Evolutionary conservation across 2,113 vertebrate species (phyloP).

Genomic region (Argyrosomus japonicus): DNA sequence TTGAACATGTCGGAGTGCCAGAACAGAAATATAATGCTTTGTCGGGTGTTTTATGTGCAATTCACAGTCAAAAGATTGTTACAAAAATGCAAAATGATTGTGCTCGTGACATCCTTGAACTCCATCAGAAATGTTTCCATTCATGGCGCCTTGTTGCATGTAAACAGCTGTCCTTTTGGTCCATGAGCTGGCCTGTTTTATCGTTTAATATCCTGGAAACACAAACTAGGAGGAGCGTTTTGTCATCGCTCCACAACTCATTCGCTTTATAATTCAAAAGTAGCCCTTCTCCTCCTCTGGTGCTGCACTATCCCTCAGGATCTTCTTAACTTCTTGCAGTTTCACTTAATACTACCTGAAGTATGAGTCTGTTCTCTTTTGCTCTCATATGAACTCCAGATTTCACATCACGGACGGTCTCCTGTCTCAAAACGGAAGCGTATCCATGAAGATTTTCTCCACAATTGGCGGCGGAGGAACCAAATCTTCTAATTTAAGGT

Average conservation of each 20-base stretch:
- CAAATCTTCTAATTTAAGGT: constrained; percentile 95
- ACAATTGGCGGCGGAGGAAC: constrained; percentile 93
- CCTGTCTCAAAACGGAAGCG: constrained; percentile 88
- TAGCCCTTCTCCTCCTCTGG: constrained; percentile 21
- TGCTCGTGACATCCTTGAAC: background rate
- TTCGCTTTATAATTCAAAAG: constrained; percentile 24
- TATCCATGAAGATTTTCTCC: constrained; percentile 97
- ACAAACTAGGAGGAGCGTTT: constrained; percentile 20
- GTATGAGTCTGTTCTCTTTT: constrained; percentile 33
- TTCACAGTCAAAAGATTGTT: background rate
- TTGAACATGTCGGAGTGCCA: background rate
- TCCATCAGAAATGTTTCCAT: constrained; percentile 32
- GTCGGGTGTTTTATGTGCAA: constrained; percentile 9
- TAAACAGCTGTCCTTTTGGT: constrained; percentile 68
- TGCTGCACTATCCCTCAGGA: constrained; percentile 29
- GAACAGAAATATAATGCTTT: constrained; percentile 30
- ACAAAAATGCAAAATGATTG: background rate
- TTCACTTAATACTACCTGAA: constrained; percentile 26
- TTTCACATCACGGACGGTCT: constrained; percentile 7
- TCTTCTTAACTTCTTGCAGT: constrained; percentile 19
- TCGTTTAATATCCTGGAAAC: constrained; percentile 28
- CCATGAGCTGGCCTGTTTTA: constrained; percentile 49
- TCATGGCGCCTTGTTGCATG: constrained; percentile 51
- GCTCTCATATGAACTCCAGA: constrained; percentile 35
- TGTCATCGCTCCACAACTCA: background rate